Percentiles rank a stretch among this genome's conserved stretches.
Evolutionary conservation across 2,888 invertebrate genomes (phyloP).

Genomic region (Plebejus argus): DNA sequence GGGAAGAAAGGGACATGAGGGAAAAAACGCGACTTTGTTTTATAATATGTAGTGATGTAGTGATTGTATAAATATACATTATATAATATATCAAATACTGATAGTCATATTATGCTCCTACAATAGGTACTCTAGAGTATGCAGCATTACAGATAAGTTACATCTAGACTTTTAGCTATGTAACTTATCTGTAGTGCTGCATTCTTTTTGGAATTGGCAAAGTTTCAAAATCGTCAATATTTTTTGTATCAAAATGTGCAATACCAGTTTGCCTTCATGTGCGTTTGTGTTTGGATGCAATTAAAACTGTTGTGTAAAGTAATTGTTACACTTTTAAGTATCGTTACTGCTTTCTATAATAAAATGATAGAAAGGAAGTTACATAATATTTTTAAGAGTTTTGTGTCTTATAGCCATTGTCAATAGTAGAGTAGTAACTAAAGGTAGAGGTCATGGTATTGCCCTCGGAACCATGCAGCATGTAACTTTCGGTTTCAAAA

Average conservation of each 20-base stretch:
- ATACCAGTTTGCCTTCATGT: background rate
- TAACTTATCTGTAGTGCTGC: too few species aligned
- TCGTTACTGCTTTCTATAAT: background rate
- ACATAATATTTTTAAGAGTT: background rate
- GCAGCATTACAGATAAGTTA: too few species aligned
- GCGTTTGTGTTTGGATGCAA: background rate
- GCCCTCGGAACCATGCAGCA: background rate
- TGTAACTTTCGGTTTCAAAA: too few species aligned
- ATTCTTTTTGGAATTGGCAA: too few species aligned
- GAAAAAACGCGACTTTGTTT: too few species aligned
- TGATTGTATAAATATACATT: too few species aligned
- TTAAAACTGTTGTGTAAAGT: background rate
- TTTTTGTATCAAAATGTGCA: background rate
- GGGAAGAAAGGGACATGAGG: too few species aligned
- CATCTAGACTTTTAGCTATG: too few species aligned
- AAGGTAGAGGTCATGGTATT: background rate
- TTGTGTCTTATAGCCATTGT: background rate
- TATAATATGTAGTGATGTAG: too few species aligned
- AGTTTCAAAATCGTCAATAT: background rate
- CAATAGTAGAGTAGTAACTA: background rate
- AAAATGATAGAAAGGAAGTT: conserved; percentile 4
- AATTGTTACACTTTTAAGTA: background rate
- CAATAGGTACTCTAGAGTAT: too few species aligned
- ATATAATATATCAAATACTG: too few species aligned
- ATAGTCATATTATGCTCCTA: too few species aligned